Percentiles rank a stretch among this genome's conserved stretches.
Evolutionary conservation across 2,797 vertebrate species (phyloP).

Genomic region (Phoxinus dragarum): DNA sequence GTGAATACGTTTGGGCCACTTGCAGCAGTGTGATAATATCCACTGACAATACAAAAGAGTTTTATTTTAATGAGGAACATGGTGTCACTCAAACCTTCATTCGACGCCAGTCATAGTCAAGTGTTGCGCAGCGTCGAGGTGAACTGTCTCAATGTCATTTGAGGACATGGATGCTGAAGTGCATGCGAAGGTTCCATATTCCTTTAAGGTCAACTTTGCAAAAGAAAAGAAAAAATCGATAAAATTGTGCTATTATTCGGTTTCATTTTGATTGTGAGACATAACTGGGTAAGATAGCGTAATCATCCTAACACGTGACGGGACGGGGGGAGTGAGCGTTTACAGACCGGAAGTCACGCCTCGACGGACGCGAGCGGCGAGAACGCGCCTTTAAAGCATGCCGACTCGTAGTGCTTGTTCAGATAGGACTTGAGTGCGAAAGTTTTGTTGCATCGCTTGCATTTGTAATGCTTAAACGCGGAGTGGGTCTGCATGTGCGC

Average conservation of each 20-base stretch:
- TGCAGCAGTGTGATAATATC: conserved; percentile 84
- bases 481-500: conserved; percentile 98
- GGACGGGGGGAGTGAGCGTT: conserved; percentile 59
- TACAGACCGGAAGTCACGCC: conserved; percentile 76
- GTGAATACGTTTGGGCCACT: conserved; percentile 80
- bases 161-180: conserved; percentile 69
- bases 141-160: conserved; percentile 47
- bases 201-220: conserved; percentile 80
- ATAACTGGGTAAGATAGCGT: conserved; percentile 50
- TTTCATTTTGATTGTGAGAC: conserved; percentile 62
- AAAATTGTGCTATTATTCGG: conserved; percentile 80
- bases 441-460: conserved; percentile 95
- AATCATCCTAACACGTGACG: conserved; percentile 67
- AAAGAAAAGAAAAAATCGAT: conserved; percentile 56
- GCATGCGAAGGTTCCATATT: conserved; percentile 81
- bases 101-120: conserved; percentile 59
- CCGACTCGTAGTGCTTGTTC: conserved; percentile 97
- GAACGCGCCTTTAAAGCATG: conserved; percentile 91
- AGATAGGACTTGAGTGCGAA: conserved; percentile 98
- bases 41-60: conserved; percentile 69
- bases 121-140: conserved; percentile 59
- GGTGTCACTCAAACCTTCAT: conserved; percentile 64
- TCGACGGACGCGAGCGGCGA: conserved; percentile 81
- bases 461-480: conserved; percentile 96
- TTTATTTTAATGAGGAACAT: conserved; percentile 62